phyloP scores from a whole-genome alignment of 2,797 vertebrate genomes.

The Esox masquinongy region DNA sequence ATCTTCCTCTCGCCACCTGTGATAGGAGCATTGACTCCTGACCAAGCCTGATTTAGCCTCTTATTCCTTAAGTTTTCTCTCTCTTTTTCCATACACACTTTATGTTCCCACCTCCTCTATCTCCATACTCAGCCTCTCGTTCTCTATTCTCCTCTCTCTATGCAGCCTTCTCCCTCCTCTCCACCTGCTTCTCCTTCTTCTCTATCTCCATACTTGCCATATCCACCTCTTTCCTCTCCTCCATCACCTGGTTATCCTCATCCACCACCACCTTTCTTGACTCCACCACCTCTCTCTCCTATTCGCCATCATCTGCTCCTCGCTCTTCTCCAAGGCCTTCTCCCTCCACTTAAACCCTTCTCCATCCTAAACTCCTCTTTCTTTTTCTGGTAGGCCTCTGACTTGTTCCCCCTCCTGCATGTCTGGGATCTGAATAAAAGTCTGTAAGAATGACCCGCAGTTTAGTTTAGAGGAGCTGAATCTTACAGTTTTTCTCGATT shows the following conservation, averaged over 20 bases:
- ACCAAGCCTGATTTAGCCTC: too few relatives aligned
- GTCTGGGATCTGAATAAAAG: not conserved
- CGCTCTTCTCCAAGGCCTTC: not conserved
- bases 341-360: not conserved
- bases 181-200: not conserved
- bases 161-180: not conserved
- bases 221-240: not conserved
- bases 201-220: too few relatives aligned
- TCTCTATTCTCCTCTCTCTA: not conserved
- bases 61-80: not conserved
- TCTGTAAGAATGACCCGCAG: not conserved
- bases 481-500: too few relatives aligned
- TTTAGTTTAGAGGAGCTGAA: too few relatives aligned
- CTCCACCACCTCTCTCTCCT: not conserved
- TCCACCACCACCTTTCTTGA: not conserved
- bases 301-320: not conserved
- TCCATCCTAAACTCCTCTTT: not conserved
- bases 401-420: not conserved
- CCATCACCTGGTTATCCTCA: not conserved
- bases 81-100: not conserved
- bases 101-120: not conserved
- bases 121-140: not conserved
- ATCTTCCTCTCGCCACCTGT: too few relatives aligned
- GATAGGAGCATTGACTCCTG: too few relatives aligned
- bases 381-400: not conserved